Conservation (phyloP, 92 coral and sea anemone genomes). For the Epizoanthus fatuus region DNA sequence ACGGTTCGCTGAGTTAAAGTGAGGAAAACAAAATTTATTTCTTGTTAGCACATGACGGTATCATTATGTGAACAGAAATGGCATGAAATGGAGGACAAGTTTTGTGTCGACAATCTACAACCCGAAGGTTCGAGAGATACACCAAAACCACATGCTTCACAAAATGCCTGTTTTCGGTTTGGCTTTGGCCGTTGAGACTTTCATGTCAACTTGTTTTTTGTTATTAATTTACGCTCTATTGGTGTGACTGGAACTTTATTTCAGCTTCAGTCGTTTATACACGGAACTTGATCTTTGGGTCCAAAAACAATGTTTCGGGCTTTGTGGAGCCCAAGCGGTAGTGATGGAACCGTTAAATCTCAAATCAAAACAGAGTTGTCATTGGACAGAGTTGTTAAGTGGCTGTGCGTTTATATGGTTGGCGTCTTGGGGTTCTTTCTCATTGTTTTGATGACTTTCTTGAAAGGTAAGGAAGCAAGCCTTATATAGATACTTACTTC, state of each 20-base stretch:
- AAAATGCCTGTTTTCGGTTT: too few species aligned
- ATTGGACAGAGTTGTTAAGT: slow-evolving; percentile 77
- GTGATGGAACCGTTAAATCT: not conserved
- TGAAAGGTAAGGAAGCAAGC: slow-evolving; percentile 65
- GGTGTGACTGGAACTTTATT: not conserved
- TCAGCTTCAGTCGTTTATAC: not conserved
- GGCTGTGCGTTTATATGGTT: slow-evolving; percentile 74
- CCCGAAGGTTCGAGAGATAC: not conserved
- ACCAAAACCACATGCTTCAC: not conserved
- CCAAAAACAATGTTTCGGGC: slow-evolving; percentile 21
- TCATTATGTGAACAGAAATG: not conserved
- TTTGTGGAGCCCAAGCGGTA: not conserved
- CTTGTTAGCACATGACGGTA: not conserved
- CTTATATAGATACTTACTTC: too few species aligned
- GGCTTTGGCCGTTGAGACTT: too few species aligned
- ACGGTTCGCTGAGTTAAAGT: not conserved
- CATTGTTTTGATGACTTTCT: slow-evolving; percentile 59
- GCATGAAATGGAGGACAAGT: too few species aligned
- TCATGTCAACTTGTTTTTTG: slow-evolving; percentile 4
- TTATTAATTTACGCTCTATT: slow-evolving; percentile 23
- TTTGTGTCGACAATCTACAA: not conserved
- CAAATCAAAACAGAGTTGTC: slow-evolving; percentile 73
- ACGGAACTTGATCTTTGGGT: not conserved
- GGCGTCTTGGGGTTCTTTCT: slow-evolving; percentile 73
- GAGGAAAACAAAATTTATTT: not conserved